Evolutionary conservation across 2,113 vertebrate genomes (phyloP), one percentile per base, ranked within the genome.

Genomic region (Saguinus imperator): DNA sequence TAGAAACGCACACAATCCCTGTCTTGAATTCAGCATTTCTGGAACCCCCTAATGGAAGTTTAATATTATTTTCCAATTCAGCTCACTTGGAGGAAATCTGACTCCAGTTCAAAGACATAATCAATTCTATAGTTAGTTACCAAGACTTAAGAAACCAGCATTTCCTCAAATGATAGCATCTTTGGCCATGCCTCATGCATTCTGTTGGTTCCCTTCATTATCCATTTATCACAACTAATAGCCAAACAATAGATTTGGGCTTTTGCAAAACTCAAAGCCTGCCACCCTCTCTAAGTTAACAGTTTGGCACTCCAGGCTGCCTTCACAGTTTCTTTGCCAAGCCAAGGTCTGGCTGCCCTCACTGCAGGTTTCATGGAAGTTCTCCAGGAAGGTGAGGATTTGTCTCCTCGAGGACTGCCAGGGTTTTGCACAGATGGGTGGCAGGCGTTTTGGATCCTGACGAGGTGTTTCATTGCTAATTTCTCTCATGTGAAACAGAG

Each of bases 51-150:
- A 32, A 93, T 79, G 66, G 87, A 90, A 96, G 58, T 40, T 43
- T 89, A 87, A 92, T 81, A 95, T 76, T 93, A 91, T 73, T 97
- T 96, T 96, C 83, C 89, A 97, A 37, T 82, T 94, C 82, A 73
- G 66, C 40, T 93, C 94, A 83, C 79, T 86, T 94, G 1, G 3
- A 92, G 90, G 95, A 97, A 93, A 85, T 73, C 10, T 66, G 94
- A 97, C 94, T 97, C 70, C 29, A 13, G 75, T 66, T 95, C 70
- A 48, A 68, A 95, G 61, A 87, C 81, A 79, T 50, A 73, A 87
- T 68, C 70, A 86, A 86, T 68, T 81, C 79, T 89, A 45, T 12
- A 40, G 70, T 83, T 55, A 68, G 50, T 87, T 83, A 91, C 88
- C 29, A 55, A 89, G 73, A 83, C 72, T 82, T 68, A 40, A 45